Conservation (phyloP, 2,888 invertebrate genomes). For the Zygothrica quintamaculata region DNA sequence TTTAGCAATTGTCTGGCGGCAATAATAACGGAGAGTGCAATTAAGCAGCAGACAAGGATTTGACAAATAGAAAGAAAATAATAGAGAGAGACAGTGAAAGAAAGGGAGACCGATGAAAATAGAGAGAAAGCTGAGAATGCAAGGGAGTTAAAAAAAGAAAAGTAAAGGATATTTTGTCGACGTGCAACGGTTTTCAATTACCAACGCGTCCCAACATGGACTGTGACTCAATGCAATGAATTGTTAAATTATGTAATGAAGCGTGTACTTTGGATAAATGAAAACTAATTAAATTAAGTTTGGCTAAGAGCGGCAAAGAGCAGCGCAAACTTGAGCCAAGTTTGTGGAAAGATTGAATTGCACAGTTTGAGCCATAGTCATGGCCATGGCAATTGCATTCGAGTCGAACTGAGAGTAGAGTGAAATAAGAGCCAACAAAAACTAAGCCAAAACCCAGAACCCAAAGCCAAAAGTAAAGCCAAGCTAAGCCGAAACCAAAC, state of each 20-base stretch:
- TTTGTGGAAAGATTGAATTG: conserved; percentile 35
- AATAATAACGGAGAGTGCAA: conserved; percentile 57
- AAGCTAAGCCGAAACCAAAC: not conserved
- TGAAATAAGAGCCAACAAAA: not conserved
- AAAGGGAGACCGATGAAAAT: not conserved
- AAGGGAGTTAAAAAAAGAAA: conserved; percentile 10
- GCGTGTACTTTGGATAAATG: conserved; percentile 69
- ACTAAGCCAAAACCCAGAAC: no score
- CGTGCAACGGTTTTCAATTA: conserved; percentile 68
- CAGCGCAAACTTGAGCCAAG: conserved; percentile 44
- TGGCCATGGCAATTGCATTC: not conserved
- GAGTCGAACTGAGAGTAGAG: not conserved
- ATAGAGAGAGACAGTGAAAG: not conserved
- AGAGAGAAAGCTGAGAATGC: not conserved
- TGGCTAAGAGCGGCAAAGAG: conserved; percentile 27
- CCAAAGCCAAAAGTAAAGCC: conserved; percentile 2
- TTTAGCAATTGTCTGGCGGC: conserved; percentile 68
- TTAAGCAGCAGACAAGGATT: conserved; percentile 1
- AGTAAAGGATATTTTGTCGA: conserved; percentile 32
- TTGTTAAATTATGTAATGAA: conserved; percentile 72
- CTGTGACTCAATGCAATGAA: conserved; percentile 61
- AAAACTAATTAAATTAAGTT: conserved; percentile 68
- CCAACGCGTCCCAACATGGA: conserved; percentile 21
- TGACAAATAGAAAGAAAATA: not conserved
- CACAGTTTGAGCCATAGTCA: not conserved